A percentile compares a stretch with the other conserved stretches of the same genome.
phyloP scores from a whole-genome alignment of 2,797 vertebrate genomes.

The Glossophaga mutica region DNA sequence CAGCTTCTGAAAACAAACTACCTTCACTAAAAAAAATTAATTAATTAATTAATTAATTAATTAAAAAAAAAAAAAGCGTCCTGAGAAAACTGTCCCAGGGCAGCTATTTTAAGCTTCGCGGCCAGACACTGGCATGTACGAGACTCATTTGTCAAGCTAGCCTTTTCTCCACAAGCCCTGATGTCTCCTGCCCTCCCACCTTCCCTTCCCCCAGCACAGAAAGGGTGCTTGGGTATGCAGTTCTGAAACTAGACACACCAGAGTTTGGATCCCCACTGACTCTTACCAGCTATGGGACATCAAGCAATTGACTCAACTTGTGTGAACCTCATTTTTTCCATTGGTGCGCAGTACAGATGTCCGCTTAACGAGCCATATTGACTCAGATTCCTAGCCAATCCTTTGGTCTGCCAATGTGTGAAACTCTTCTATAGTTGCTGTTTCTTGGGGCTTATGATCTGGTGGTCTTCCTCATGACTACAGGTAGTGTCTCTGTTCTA shows the following conservation, averaged over 20 bases:
- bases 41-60: too few species aligned
- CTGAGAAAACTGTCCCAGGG: not conserved
- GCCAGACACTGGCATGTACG: accelerated
- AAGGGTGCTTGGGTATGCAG: accelerated
- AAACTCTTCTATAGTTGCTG: not conserved
- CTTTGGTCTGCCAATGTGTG: not conserved
- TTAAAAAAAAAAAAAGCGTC: too few species aligned
- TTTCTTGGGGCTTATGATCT: not conserved
- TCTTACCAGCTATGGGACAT: not conserved
- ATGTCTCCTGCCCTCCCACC: accelerated
- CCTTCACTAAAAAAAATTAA: accelerated
- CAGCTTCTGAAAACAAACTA: not conserved
- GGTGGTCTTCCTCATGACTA: not conserved
- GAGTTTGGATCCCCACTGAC: not conserved
- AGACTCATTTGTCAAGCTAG: not conserved
- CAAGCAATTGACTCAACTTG: not conserved
- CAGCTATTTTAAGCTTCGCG: not conserved
- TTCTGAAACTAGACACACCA: not conserved
- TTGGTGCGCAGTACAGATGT: not conserved
- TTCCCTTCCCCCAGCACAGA: not conserved
- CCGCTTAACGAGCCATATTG: not conserved
- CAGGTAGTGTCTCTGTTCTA: not conserved
- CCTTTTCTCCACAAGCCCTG: not conserved
- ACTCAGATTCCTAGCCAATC: not conserved
- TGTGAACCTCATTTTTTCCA: not conserved